These are phyloP conservation scores for Paraplagusia blochii DNA, from an alignment of 2,113 vertebrate species.

Conservation along the genomic window DNA sequence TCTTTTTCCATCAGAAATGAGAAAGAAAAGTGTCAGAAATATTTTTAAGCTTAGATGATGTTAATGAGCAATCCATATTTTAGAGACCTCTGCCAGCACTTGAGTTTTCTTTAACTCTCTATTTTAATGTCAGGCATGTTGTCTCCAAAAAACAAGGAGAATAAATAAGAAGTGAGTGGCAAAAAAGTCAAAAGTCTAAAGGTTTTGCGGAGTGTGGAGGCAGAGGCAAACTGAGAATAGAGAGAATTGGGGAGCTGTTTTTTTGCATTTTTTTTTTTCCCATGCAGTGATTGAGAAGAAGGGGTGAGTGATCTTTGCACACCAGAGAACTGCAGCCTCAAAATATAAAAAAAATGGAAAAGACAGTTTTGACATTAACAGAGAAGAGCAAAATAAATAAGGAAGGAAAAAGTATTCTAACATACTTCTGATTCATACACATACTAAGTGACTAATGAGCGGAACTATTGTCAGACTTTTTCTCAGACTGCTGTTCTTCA, in stretches of 20 bases:
- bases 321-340: conserved; percentile 18
- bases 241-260: conserved; percentile 6
- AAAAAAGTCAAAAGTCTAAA: neutral
- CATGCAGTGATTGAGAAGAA: conserved; percentile 16
- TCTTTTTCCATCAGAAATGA: no score
- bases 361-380: conserved; percentile 23
- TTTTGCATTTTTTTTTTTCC: conserved; percentile 6
- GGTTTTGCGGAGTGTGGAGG: conserved; percentile 12
- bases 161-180: neutral
- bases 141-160: neutral
- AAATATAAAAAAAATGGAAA: conserved; percentile 40
- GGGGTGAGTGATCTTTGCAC: conserved; percentile 22
- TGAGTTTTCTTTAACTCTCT: no score
- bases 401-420: conserved; percentile 14
- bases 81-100: no score
- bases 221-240: conserved; percentile 11
- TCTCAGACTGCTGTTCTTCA: no score
- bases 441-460: neutral
- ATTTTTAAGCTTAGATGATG: no score
- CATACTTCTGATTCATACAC: neutral
- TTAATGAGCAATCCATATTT: no score
- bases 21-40: no score
- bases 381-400: conserved; percentile 23
- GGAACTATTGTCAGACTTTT: no score
- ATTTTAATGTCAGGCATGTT: no score